Evolutionary conservation across 2,797 vertebrate species (phyloP).

Genomic region (Champsocephalus esox): DNA sequence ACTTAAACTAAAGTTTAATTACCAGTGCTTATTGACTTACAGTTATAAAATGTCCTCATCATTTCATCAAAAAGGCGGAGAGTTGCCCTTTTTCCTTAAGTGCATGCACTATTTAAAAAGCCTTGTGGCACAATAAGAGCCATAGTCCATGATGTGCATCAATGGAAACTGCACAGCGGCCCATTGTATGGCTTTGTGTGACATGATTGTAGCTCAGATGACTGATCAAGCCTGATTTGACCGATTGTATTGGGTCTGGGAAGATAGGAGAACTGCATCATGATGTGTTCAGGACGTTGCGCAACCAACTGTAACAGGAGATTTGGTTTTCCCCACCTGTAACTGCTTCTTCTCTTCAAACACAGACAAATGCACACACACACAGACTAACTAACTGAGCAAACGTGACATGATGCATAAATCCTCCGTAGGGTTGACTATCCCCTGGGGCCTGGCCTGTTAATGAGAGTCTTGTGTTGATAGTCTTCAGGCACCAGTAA

Average conservation of each 20-base stretch:
- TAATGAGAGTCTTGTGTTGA: constrained; percentile 42
- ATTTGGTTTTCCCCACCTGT: background rate
- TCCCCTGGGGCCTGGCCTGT: constrained; percentile 49
- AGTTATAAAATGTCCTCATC: constrained; percentile 63
- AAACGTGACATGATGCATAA: constrained; percentile 72
- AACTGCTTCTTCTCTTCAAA: constrained; percentile 43
- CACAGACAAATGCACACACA: constrained; percentile 44
- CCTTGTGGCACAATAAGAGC: constrained; percentile 29
- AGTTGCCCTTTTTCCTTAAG: constrained; percentile 38
- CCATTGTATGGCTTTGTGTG: constrained; percentile 1
- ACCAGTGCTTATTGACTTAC: constrained; percentile 73
- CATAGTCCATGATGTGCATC: constrained; percentile 44
- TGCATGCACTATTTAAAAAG: constrained; percentile 67
- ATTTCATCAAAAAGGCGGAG: constrained; percentile 60
- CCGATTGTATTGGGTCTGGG: background rate
- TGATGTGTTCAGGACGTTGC: constrained; percentile 10
- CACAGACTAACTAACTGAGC: constrained; percentile 50
- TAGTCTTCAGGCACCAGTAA: constrained; percentile 68
- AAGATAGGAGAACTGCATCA: constrained; percentile 22
- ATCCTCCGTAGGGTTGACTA: constrained; percentile 52
- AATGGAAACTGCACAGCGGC: constrained; percentile 39
- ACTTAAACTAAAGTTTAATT: constrained; percentile 69
- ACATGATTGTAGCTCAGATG: constrained; percentile 44
- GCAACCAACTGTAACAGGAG: background rate
- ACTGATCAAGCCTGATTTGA: constrained; percentile 16